Evolutionary conservation across 2,113 vertebrate genomes (phyloP).

Genomic region (Salvelinus alpinus): DNA sequence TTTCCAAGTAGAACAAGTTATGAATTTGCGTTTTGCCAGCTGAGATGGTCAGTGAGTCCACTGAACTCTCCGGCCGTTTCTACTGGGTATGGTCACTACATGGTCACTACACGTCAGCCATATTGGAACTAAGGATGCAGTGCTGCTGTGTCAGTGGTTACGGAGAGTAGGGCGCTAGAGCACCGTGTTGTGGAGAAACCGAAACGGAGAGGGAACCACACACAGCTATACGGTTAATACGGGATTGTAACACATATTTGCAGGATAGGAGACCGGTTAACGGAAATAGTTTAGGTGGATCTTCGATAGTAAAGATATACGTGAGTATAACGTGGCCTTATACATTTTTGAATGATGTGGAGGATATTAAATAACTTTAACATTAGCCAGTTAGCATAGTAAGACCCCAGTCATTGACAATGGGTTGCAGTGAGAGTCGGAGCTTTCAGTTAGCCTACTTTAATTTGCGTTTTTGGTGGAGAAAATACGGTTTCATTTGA

Average conservation of each 20-base stretch:
- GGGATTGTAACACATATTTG: neutral
- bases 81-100: neutral
- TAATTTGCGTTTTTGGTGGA: neutral
- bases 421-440: neutral
- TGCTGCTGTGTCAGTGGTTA: constrained; percentile 30
- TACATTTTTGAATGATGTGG: neutral
- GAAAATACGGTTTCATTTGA: neutral
- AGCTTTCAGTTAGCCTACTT: neutral
- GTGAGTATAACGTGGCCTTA: neutral
- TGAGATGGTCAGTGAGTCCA: neutral
- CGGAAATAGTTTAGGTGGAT: neutral
- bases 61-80: constrained; percentile 9
- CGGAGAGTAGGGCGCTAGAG: constrained; percentile 21
- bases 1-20: neutral
- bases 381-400: constrained; percentile 12
- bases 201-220: constrained; percentile 28
- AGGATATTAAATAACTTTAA: neutral
- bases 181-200: constrained; percentile 21
- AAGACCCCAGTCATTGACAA: neutral
- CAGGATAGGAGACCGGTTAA: neutral
- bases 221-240: constrained; percentile 5
- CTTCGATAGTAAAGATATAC: neutral
- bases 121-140: constrained; percentile 47
- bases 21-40: neutral
- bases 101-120: constrained; percentile 47